Evolutionary conservation across 2,888 invertebrate genomes (phyloP).

Genomic region (Pomacea canaliculata): DNA sequence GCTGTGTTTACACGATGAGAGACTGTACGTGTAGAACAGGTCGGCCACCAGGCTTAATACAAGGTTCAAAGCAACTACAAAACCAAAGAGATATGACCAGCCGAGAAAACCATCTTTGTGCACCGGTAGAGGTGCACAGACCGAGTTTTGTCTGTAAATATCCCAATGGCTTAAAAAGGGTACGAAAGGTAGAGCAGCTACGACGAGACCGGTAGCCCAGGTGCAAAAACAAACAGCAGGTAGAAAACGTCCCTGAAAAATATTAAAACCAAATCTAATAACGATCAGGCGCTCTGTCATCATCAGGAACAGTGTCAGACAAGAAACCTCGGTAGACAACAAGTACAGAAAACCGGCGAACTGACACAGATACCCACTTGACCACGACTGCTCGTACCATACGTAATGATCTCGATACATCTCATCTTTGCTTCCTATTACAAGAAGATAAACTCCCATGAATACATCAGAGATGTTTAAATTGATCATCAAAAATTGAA

Average conservation of each 20-base stretch:
- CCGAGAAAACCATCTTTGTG: no score
- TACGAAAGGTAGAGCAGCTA: no score
- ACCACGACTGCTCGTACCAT: slow-evolving; percentile 44
- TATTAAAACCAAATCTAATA: slow-evolving; percentile 74
- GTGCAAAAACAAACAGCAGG: no score
- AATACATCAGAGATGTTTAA: slow-evolving; percentile 28
- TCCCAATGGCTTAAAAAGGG: no score
- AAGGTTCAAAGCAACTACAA: no score
- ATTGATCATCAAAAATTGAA: slow-evolving; percentile 20
- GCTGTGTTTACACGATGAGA: no score
- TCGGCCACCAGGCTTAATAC: no score
- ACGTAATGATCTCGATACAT: slow-evolving; percentile 43
- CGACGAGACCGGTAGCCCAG: no score
- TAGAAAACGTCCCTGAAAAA: slow-evolving; percentile 2
- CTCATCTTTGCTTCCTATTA: slow-evolving; percentile 42
- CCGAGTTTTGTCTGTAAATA: no score
- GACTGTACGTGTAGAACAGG: no score
- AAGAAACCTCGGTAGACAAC: slow-evolving; percentile 76
- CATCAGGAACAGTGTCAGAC: slow-evolving; percentile 75
- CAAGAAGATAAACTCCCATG: slow-evolving; percentile 44
- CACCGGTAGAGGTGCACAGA: no score
- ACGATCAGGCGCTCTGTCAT: slow-evolving; percentile 77
- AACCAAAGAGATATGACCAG: no score
- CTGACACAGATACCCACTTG: slow-evolving; percentile 39
- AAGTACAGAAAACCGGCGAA: slow-evolving; percentile 46